Base-by-base conservation (phyloP, 2,888 invertebrate genomes). In the Rhagium mordax region DNA sequence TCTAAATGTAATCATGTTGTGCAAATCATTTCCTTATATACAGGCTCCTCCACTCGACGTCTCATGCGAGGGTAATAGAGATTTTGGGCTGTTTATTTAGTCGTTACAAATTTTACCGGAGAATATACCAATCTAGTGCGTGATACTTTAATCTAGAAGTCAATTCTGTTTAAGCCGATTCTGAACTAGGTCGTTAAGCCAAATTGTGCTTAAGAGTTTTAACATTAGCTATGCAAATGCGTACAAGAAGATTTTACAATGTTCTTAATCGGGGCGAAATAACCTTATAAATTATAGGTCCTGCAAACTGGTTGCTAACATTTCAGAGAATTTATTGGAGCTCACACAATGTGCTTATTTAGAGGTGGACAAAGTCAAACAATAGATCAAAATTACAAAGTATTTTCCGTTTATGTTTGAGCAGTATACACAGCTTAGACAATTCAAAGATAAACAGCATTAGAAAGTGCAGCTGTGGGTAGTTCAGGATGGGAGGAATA, bases 1-100 rank as follows among this genome's bases (percentile, higher is more conserved):
- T 80, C 78, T 77, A 79, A 81, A 81, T 74, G 81, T 81, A 82
- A 82, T 82, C 81, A 79, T 78, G 79, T 82, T 81, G 81, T 79
- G 82, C 80, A 80, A 81, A 82, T 81, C 79, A 80, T 81, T 81
- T 81, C 78, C 78, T 76, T 78, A 78, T 81, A 79, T 79, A 68
- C 61, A 55, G 51, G 62, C 59, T 67, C 66, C 74, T 61, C 51
- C 57, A 48, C 62, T 57, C 67, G 59, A 57, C 70, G 57, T 51
- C 61, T 18, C 51, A 20, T 51, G 18, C 20, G 13, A 51, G 51
- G 59, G 65, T 70, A 70, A 70, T 70, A 51, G 49, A 24, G 71
- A 59, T 59, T 66, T 47, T 62, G 47, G 48, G 41, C 15, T 59
- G 59, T 59, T 59, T 59, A 59, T 33, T 59, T 59, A 59, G 3